A percentile compares a stretch with the other conserved stretches of the same genome.
Evolutionary conservation across 2,888 invertebrate species (phyloP).

Genomic region (Macaria liturata): DNA sequence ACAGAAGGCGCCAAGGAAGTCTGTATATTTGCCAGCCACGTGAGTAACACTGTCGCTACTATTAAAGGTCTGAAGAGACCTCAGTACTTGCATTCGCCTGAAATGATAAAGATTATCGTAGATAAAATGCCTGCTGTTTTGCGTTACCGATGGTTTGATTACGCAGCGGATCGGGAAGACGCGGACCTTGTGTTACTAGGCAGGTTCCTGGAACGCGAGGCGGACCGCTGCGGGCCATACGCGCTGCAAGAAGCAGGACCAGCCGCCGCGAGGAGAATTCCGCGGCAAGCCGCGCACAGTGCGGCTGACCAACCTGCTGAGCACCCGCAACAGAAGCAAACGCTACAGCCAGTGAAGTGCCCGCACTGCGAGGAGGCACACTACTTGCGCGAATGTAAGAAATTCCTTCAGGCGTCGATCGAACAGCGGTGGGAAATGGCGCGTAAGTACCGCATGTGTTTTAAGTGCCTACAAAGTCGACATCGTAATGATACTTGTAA

Average conservation of each 20-base stretch:
- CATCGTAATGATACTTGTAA: slow-evolving; percentile 1
- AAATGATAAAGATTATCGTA: neutral
- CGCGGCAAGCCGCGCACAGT: neutral
- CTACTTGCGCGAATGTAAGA: neutral
- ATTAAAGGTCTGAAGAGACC: neutral
- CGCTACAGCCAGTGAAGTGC: neutral
- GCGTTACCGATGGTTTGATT: neutral
- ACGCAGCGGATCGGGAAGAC: neutral
- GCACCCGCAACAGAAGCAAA: too few relatives aligned
- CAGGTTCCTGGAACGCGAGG: neutral
- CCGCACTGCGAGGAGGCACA: neutral
- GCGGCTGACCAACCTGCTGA: too few relatives aligned
- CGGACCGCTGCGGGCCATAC: neutral
- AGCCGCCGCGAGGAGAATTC: neutral
- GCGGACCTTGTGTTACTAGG: neutral
- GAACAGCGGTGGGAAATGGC: slow-evolving; percentile 5
- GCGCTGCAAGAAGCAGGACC: neutral
- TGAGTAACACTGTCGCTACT: neutral
- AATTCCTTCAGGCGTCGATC: neutral
- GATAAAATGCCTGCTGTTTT: neutral
- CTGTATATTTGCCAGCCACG: neutral
- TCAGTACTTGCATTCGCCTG: slow-evolving; percentile 1
- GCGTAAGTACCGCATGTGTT: slow-evolving; percentile 1
- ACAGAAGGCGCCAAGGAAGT: neutral
- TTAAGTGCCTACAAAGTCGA: slow-evolving; percentile 3